Evolutionary conservation across 2,113 vertebrate species (phyloP).

Genomic region (Camelus dromedarius): DNA sequence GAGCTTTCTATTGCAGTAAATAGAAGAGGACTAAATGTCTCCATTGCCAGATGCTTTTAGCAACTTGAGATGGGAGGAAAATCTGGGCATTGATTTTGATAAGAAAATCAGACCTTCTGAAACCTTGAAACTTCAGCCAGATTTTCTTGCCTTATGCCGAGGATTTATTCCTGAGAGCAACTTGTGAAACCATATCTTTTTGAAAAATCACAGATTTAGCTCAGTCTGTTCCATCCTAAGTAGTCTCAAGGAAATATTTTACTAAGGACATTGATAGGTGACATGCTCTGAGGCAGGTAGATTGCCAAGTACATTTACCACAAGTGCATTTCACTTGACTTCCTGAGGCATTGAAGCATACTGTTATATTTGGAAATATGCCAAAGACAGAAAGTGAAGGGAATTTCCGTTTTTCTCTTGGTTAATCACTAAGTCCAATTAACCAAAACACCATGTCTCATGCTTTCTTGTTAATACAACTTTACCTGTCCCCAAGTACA

Average conservation of each 20-base stretch:
- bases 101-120: constrained; percentile 6
- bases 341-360: background rate
- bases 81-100: background rate
- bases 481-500: background rate
- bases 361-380: constrained; percentile 6
- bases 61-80: background rate
- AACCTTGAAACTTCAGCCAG: background rate
- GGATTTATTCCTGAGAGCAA: constrained; percentile 15
- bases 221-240: background rate
- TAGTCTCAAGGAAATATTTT: background rate
- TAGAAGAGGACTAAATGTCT: background rate
- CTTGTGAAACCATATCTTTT: background rate
- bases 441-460: background rate
- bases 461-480: background rate
- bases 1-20: background rate
- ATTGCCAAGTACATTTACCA: background rate
- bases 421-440: background rate
- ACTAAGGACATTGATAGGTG: background rate
- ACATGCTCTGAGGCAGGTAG: background rate
- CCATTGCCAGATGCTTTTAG: background rate
- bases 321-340: background rate
- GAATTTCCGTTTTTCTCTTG: constrained; percentile 34
- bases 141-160: background rate
- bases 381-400: background rate
- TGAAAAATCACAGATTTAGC: constrained; percentile 40